Percentiles rank a stretch among this genome's conserved stretches.
phyloP scores from a whole-genome alignment of 2,113 vertebrate genomes.

The Pontoporia blainvillei region DNA sequence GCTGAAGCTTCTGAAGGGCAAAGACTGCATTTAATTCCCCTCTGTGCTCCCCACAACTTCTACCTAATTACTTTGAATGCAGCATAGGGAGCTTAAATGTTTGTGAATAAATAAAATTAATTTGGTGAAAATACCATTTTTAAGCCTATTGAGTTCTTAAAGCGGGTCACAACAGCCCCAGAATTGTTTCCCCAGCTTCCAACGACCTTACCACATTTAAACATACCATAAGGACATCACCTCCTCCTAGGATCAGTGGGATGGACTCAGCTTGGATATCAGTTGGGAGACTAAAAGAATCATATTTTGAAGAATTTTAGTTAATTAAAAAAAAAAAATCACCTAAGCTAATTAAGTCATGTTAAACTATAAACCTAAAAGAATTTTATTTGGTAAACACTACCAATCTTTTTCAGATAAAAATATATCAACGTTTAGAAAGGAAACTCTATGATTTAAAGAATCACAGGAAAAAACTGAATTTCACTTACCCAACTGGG shows the following conservation, averaged over 20 bases:
- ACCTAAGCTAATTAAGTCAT: neutral
- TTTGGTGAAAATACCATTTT: neutral
- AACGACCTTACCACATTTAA: neutral
- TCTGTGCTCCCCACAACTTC: neutral
- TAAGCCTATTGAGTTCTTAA: neutral
- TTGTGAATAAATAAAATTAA: neutral
- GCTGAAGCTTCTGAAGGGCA: neutral
- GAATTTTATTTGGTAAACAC: neutral
- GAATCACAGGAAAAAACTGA: neutral
- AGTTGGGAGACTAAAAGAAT: conserved; percentile 90
- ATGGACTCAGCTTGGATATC: conserved; percentile 99
- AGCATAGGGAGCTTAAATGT: neutral
- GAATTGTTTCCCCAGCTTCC: neutral
- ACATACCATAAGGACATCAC: conserved; percentile 96
- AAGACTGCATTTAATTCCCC: neutral
- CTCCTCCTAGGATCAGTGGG: conserved; percentile 95
- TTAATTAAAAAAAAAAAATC: neutral
- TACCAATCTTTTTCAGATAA: neutral
- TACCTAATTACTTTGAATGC: neutral
- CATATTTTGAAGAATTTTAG: neutral
- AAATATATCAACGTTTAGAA: neutral
- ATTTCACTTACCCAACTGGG: neutral
- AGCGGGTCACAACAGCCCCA: neutral
- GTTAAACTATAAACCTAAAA: conserved; percentile 6
- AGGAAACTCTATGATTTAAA: neutral